Evolutionary conservation across 1,140 invertebrate species (phyloP).

Genomic region (Pentalonia nigronervosa): DNA sequence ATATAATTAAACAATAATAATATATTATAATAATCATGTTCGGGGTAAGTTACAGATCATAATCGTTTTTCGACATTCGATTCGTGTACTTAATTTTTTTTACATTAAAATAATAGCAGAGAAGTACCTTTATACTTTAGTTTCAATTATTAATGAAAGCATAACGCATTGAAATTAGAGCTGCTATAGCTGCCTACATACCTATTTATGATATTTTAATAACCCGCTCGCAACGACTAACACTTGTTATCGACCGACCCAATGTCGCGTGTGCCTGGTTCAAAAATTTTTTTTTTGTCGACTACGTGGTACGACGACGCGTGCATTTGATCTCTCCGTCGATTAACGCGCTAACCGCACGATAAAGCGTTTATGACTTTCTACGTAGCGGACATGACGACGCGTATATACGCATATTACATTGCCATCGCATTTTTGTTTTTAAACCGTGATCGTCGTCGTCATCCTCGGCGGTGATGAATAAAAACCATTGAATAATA

Average conservation of each 20-base stretch:
- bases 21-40: not conserved
- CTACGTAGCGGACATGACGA: not conserved
- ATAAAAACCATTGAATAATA: not conserved
- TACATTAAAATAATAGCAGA: not conserved
- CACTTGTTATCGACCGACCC: not conserved
- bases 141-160: conserved; percentile 14
- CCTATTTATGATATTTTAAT: not conserved
- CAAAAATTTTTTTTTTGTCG: not conserved
- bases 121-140: not conserved
- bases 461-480: not conserved
- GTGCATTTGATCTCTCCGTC: not conserved
- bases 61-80: not conserved
- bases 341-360: not conserved
- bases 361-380: not conserved
- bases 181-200: not conserved
- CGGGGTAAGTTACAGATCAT: not conserved
- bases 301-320: not conserved
- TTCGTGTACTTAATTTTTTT: not conserved
- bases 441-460: not conserved
- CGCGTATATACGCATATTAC: not conserved
- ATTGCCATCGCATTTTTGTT: not conserved
- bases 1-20: not conserved
- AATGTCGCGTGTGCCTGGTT: not conserved
- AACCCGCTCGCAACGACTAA: not conserved
- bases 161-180: not conserved